These are phyloP conservation scores for Carterocephalus palaemon DNA, from an alignment of 2,888 invertebrate species.

Conservation along the genomic window DNA sequence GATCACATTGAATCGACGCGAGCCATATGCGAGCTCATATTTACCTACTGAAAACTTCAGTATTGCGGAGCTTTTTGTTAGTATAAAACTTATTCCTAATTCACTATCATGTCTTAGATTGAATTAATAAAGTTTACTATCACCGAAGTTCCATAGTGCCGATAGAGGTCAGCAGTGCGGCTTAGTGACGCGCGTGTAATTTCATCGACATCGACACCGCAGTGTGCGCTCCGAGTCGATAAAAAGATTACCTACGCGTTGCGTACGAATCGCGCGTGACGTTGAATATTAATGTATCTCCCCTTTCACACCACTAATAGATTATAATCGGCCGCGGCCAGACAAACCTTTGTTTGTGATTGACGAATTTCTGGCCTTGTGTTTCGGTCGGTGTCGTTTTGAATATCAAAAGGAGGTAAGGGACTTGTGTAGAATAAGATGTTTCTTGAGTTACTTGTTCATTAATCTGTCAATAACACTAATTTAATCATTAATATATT, in stretches of 20 bases:
- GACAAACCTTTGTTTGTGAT: conserved; percentile 40
- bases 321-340: conserved; percentile 69
- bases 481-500: too few relatives aligned
- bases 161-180: conserved; percentile 36
- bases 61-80: too few relatives aligned
- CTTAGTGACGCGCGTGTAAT: conserved; percentile 45
- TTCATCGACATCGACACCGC: conserved; percentile 33
- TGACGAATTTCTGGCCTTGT: conserved; percentile 14
- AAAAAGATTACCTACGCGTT: conserved; percentile 75
- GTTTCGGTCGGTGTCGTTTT: neutral
- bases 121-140: too few relatives aligned
- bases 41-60: too few relatives aligned
- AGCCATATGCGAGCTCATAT: too few relatives aligned
- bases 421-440: neutral
- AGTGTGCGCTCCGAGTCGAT: conserved; percentile 45
- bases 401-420: neutral
- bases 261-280: conserved; percentile 71
- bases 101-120: too few relatives aligned
- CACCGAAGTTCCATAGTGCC: too few relatives aligned
- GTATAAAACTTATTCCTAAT: too few relatives aligned
- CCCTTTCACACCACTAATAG: conserved; percentile 64
- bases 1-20: too few relatives aligned
- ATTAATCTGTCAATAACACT: too few relatives aligned
- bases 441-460: too few relatives aligned
- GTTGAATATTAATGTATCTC: conserved; percentile 68